These are phyloP conservation scores for Caenorhabditis inopinata DNA, from an alignment of 1,140 invertebrate species.

Conservation along the genomic window DNA sequence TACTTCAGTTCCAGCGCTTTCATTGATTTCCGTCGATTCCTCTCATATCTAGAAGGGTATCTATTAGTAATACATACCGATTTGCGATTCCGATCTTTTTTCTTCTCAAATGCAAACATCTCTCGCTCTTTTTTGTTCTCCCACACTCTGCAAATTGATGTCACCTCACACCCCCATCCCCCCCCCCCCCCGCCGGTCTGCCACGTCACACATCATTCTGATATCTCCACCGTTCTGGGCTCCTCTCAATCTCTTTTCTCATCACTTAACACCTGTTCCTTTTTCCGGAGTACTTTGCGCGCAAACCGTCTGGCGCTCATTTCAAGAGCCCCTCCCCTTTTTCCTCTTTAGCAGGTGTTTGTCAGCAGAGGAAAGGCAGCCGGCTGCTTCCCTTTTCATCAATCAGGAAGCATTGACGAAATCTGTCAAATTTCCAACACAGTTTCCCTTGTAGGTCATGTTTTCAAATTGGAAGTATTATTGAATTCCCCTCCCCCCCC, in stretches of 20 bases:
- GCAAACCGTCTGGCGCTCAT: conserved; percentile 6
- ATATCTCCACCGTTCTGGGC: not conserved
- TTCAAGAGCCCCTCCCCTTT: conserved; percentile 1
- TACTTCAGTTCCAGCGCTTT: no score
- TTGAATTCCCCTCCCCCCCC: no score
- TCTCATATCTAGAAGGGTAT: not conserved
- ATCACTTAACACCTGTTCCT: conserved; percentile 17
- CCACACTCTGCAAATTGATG: not conserved
- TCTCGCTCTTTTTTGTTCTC: no score
- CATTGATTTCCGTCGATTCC: no score
- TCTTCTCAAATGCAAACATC: conserved; percentile 23
- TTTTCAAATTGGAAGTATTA: no score
- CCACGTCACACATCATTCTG: not conserved
- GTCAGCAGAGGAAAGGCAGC: not conserved
- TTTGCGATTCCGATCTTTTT: not conserved
- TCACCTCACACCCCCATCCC: not conserved
- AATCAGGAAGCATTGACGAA: no score
- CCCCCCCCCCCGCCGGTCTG: not conserved
- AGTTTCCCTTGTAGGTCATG: no score
- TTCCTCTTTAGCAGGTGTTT: conserved; percentile 14
- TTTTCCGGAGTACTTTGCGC: not conserved
- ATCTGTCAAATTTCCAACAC: no score
- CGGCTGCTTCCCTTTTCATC: no score
- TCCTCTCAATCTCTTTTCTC: not conserved
- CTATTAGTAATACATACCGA: not conserved